Evolutionary conservation across 2,888 invertebrate genomes (phyloP), one percentile per base, ranked within the genome.

Genomic region (Steinernema scapterisci): DNA sequence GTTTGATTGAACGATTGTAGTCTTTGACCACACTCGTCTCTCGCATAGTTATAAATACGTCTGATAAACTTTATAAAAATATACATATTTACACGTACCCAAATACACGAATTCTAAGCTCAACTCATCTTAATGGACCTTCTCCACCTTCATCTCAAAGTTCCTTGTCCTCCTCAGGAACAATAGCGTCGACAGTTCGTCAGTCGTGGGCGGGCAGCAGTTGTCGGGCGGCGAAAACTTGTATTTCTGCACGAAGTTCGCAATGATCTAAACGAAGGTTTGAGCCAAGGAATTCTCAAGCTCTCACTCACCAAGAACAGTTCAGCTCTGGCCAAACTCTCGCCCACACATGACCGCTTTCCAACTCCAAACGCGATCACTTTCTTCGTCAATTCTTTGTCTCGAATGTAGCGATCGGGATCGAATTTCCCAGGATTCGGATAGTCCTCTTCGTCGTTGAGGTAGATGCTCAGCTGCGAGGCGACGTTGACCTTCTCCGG

Each of bases 361-460:
- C 63, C 63, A 63, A 63, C 63, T 21, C 63, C 63, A 31, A 63
- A 63, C 2, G 63, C 63, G 38, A 63, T 63, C 31, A 63, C 63
- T 27, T 63, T 9, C 63, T 63, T 63, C n/a, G 31, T 16, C 1
- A 63, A 27, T 5, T 63, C 63, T 31, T 63, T 63, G 31, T 63
- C 63, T 21, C n/a, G 31, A 16, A 63, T 27, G 31, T 63, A 63
- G 3, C 63, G 21, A 2, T 63, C 63, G 16, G 63, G 63, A 31
- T 63, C 38, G 63, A 63, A 63, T 27, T 38, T 63, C 16, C 7
- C 31, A 63, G 63, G 16, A 27, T 63, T 38, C 5, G 27, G 63
- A 63, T 25, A 63, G 63, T 11, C 31, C 16, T 63, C 6, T 11
- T 63, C 63, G 31, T 63, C 63, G 16, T 63, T 63, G 27, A 63